phyloP scores from a whole-genome alignment of 2,888 invertebrate genomes.

The Arrhopalites spinosus region DNA sequence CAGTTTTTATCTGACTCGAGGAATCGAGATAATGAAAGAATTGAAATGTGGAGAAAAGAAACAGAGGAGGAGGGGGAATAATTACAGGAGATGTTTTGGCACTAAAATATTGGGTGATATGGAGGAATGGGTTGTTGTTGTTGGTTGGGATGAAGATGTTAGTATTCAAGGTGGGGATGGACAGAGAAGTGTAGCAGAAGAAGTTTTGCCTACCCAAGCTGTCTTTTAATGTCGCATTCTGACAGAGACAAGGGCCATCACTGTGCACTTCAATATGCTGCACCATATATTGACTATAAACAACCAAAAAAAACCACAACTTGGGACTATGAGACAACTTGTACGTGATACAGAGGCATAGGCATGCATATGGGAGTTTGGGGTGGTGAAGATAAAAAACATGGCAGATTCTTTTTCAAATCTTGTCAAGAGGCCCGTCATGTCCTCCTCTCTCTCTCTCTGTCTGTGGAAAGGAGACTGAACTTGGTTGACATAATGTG shows the following conservation, averaged over 20 bases:
- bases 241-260: constrained; percentile 1
- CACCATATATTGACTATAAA: too few species aligned
- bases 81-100: too few species aligned
- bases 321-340: background rate
- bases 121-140: too few species aligned
- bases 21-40: too few species aligned
- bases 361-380: too few species aligned
- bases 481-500: too few species aligned
- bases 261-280: background rate
- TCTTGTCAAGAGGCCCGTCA: constrained; percentile 15
- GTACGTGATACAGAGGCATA: too few species aligned
- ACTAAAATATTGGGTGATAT: too few species aligned
- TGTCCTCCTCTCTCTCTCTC: background rate
- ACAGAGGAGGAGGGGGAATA: background rate
- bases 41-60: too few species aligned
- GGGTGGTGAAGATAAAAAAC: background rate
- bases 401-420: constrained; percentile 21
- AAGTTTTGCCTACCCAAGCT: constrained; percentile 30
- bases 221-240: constrained; percentile 17
- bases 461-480: too few species aligned
- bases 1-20: too few species aligned
- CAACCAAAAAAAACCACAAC: background rate
- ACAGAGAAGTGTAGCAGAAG: constrained; percentile 32
- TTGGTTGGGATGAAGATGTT: constrained; percentile 14
- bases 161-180: background rate